phyloP scores from a whole-genome alignment of 2,888 invertebrate species.

The Trichopria drosophilae region DNA sequence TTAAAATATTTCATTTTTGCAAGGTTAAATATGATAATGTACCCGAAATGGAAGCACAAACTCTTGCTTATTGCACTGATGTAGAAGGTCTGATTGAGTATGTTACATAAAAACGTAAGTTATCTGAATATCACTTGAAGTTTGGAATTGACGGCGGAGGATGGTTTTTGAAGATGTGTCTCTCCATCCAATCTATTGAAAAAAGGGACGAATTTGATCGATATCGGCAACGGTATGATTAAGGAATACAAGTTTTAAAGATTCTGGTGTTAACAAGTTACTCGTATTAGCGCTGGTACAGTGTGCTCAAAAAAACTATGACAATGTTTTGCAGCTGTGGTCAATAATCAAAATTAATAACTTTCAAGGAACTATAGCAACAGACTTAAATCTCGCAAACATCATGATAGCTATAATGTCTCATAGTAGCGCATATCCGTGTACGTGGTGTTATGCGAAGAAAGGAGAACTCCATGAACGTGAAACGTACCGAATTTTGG shows the following conservation, averaged over 20 bases:
- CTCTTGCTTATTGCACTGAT: too few relatives aligned
- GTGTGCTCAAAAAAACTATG: slow-evolving; percentile 19
- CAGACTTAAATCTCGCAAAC: slow-evolving; percentile 21
- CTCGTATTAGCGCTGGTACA: slow-evolving; percentile 5
- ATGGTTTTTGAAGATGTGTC: slow-evolving; percentile 12
- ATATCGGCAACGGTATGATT: too few relatives aligned
- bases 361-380: slow-evolving; percentile 15
- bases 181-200: slow-evolving; percentile 12
- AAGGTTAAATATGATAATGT: slow-evolving; percentile 1
- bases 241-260: too few relatives aligned
- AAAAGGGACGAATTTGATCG: too few relatives aligned
- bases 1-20: too few relatives aligned
- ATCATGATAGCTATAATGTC: slow-evolving; percentile 20
- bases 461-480: slow-evolving; percentile 10
- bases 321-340: slow-evolving; percentile 18
- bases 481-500: too few relatives aligned
- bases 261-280: slow-evolving; percentile 11
- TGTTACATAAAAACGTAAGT: too few relatives aligned
- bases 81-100: too few relatives aligned
- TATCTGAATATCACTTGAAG: too few relatives aligned
- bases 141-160: too few relatives aligned
- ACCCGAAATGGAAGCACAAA: too few relatives aligned
- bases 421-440: slow-evolving; percentile 15
- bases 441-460: slow-evolving; percentile 15
- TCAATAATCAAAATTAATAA: slow-evolving; percentile 8